phyloP scores from a whole-genome alignment of 2,888 invertebrate species.

The Cremastinae sp. region DNA sequence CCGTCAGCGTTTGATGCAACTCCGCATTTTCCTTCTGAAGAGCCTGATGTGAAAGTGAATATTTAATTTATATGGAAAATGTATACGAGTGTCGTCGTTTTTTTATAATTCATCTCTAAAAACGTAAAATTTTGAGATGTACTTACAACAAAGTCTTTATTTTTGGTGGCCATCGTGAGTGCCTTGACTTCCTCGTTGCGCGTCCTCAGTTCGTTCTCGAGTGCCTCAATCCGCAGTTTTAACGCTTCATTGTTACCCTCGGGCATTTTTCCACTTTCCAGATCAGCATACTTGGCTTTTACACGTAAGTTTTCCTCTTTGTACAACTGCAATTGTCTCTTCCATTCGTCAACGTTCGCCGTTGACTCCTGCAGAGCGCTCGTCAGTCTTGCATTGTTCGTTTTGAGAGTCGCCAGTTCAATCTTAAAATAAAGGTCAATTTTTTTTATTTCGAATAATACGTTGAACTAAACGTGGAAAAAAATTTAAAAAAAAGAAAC shows the following conservation, averaged over 20 bases:
- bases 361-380: slow-evolving; percentile 97
- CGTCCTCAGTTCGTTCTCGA: slow-evolving; percentile 90
- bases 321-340: slow-evolving; percentile 95
- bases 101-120: slow-evolving; percentile 19
- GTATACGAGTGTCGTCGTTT: too few species aligned
- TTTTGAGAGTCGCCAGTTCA: slow-evolving; percentile 96
- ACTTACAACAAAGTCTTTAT: slow-evolving; percentile 77
- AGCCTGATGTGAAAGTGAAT: slow-evolving; percentile 75
- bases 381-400: slow-evolving; percentile 96
- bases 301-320: slow-evolving; percentile 94
- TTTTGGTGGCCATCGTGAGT: slow-evolving; percentile 80
- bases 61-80: too few species aligned
- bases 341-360: slow-evolving; percentile 99
- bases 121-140: slow-evolving; percentile 35
- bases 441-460: neutral
- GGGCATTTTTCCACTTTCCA: slow-evolving; percentile 85
- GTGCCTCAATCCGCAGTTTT: slow-evolving; percentile 89
- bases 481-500: slow-evolving; percentile 22
- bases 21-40: slow-evolving; percentile 85
- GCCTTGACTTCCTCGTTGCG: slow-evolving; percentile 91
- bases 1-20: slow-evolving; percentile 85
- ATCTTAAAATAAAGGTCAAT: slow-evolving; percentile 80
- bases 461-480: slow-evolving; percentile 1
- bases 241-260: slow-evolving; percentile 82
- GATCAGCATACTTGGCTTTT: slow-evolving; percentile 86